Conservation (phyloP, 2,113 vertebrate species). For the Melanerpes aurifrons region DNA sequence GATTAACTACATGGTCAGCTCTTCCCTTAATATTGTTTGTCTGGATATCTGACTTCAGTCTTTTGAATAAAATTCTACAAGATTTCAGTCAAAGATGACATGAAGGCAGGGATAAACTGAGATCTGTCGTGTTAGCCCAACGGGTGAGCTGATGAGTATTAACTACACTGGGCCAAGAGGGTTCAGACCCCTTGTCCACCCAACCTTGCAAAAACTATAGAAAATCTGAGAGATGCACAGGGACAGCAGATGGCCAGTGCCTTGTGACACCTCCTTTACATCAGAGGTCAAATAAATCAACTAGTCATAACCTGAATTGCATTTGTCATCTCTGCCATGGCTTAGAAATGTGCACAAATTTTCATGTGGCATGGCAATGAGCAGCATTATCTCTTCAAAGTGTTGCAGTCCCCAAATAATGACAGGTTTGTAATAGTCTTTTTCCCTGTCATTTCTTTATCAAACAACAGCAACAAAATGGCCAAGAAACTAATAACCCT, state of each 20-base stretch:
- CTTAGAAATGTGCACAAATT: background rate
- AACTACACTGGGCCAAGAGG: background rate
- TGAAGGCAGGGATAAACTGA: background rate
- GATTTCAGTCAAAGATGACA: background rate
- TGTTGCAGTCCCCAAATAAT: background rate
- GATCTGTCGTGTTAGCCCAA: background rate
- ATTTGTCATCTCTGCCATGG: background rate
- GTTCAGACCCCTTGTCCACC: accelerated
- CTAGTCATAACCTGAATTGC: background rate
- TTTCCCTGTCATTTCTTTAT: background rate
- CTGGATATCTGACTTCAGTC: background rate
- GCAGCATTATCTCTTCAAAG: background rate
- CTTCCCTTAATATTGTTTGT: background rate
- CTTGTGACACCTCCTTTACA: background rate
- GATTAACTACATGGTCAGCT: accelerated
- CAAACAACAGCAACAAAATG: background rate
- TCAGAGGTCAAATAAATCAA: background rate
- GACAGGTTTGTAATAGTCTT: background rate
- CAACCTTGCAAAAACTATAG: background rate
- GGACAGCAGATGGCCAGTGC: background rate
- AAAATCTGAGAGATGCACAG: background rate
- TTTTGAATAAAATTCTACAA: background rate
- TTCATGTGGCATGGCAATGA: background rate
- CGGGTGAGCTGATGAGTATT: background rate
- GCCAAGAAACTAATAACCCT: background rate